These are phyloP conservation scores for Dastarcus helophoroides DNA, from an alignment of 2,888 invertebrate genomes.

Conservation along the genomic window DNA sequence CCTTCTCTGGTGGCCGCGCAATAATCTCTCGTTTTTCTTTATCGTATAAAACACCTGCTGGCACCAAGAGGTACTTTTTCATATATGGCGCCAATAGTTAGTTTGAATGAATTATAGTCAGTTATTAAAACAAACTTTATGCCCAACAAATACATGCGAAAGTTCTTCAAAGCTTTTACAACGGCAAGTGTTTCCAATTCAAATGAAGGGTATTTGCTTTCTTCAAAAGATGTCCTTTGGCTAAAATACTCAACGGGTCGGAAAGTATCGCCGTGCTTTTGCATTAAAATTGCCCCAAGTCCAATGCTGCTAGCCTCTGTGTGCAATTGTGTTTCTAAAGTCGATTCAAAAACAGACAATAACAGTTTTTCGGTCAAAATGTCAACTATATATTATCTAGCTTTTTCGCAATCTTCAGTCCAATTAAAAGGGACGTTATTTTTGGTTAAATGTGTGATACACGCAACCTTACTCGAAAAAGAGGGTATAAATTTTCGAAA, in stretches of 20 bases:
- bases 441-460: conserved; percentile 2
- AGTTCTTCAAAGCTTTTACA: conserved; percentile 9
- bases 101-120: conserved; percentile 13
- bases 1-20: too few species aligned
- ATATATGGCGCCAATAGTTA: too few species aligned
- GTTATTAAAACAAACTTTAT: conserved; percentile 12
- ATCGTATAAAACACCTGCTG: too few species aligned
- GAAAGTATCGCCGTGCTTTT: conserved; percentile 8
- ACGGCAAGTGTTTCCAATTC: conserved; percentile 11
- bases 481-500: conserved; percentile 9
- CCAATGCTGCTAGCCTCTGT: conserved; percentile 9
- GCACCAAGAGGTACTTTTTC: too few species aligned
- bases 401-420: neutral
- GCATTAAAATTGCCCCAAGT: conserved; percentile 8
- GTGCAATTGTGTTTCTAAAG: conserved; percentile 9
- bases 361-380: conserved; percentile 6
- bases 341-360: conserved; percentile 7
- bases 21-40: too few species aligned
- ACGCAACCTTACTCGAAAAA: conserved; percentile 1
- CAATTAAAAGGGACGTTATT: conserved; percentile 2
- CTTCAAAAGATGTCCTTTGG: conserved; percentile 9
- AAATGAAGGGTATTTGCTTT: conserved; percentile 8
- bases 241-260: conserved; percentile 10
- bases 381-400: conserved; percentile 5
- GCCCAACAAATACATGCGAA: conserved; percentile 14